Percentiles rank a stretch among this genome's conserved stretches.
Conservation (phyloP, 2,888 invertebrate species). For the Mamestra brassicae region DNA sequence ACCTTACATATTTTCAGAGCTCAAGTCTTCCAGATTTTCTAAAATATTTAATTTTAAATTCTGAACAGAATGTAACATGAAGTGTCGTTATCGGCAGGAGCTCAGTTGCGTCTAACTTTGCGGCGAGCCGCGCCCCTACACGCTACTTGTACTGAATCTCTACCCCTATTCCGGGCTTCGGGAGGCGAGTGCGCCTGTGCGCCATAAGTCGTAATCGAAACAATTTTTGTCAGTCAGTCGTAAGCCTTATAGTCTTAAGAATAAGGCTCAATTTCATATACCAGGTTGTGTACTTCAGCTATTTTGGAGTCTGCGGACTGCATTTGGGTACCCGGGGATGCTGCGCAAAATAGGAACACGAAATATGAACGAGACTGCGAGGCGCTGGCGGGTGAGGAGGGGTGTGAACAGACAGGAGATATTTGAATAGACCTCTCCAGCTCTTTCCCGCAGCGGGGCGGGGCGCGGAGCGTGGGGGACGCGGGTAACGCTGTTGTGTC, state of each 20-base stretch:
- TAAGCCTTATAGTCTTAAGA: conserved; percentile 47
- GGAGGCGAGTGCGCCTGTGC: conserved; percentile 77
- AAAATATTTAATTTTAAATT: conserved; percentile 74
- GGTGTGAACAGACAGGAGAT: conserved; percentile 89
- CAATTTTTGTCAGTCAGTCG: background rate
- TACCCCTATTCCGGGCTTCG: conserved; percentile 90
- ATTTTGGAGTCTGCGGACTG: conserved; percentile 88
- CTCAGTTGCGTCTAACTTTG: conserved; percentile 91
- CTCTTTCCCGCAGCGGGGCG: conserved; percentile 82
- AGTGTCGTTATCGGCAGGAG: conserved; percentile 86
- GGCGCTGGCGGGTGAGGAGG: conserved; percentile 89
- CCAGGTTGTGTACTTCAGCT: conserved; percentile 70
- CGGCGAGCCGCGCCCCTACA: conserved; percentile 91
- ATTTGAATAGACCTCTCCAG: conserved; percentile 89
- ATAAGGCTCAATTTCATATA: conserved; percentile 69
- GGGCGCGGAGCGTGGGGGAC: conserved; percentile 69
- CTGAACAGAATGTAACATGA: conserved; percentile 77
- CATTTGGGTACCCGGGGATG: conserved; percentile 90
- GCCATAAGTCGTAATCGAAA: conserved; percentile 72
- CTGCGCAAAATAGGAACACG: conserved; percentile 91
- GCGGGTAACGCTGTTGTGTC: conserved; percentile 88
- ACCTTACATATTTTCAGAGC: conserved; percentile 70
- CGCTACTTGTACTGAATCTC: conserved; percentile 91
- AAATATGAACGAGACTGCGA: conserved; percentile 91
- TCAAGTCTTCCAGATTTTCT: conserved; percentile 41